Evolutionary conservation across 2,888 invertebrate genomes (phyloP).

Genomic region (Beris chalybata): DNA sequence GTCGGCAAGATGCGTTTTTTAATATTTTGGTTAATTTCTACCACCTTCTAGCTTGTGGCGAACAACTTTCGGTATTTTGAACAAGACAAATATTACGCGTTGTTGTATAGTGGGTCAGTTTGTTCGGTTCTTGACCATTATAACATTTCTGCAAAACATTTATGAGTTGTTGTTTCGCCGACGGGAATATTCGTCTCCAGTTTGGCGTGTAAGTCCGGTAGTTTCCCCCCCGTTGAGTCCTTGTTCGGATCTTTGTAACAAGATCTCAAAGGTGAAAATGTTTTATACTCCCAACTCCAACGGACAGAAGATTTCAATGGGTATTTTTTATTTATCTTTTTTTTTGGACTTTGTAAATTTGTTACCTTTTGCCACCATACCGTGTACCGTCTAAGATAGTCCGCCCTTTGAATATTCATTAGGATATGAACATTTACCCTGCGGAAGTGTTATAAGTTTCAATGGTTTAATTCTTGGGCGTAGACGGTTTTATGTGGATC

Average conservation of each 20-base stretch:
- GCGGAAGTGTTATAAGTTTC: slow-evolving; percentile 20
- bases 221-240: slow-evolving; percentile 12
- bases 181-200: slow-evolving; percentile 38
- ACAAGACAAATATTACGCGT: slow-evolving; percentile 16
- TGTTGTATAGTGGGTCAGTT: neutral
- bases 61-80: slow-evolving; percentile 9
- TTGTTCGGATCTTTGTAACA: slow-evolving; percentile 6
- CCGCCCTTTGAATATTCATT: slow-evolving; percentile 27
- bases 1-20: slow-evolving; percentile 15
- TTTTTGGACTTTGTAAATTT: slow-evolving; percentile 3
- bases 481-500: neutral
- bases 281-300: slow-evolving; percentile 2
- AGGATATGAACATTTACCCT: slow-evolving; percentile 13
- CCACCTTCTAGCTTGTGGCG: slow-evolving; percentile 20
- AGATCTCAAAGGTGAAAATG: slow-evolving; percentile 23
- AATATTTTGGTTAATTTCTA: slow-evolving; percentile 1
- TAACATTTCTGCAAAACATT: neutral
- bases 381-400: neutral
- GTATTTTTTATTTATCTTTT: neutral
- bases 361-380: neutral
- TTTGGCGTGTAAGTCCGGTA: slow-evolving; percentile 38
- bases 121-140: no score
- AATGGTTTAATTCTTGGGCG: slow-evolving; percentile 1
- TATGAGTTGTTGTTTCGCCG: slow-evolving; percentile 32
- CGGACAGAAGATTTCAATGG: neutral